Percentiles rank a stretch among this genome's conserved stretches.
Evolutionary conservation across 2,888 invertebrate species (phyloP).

Genomic region (Oeneis ivallda): DNA sequence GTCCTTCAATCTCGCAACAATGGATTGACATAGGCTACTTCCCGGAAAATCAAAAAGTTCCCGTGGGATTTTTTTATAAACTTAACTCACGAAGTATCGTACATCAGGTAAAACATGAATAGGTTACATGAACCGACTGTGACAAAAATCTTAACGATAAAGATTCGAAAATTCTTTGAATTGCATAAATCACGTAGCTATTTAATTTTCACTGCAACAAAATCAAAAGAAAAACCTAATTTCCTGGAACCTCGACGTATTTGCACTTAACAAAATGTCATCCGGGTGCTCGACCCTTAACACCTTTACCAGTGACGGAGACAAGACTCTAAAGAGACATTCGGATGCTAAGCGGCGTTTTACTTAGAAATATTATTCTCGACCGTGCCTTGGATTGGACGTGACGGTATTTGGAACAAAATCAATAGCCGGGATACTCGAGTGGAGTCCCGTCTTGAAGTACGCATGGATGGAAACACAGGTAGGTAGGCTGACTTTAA

Average conservation of each 20-base stretch:
- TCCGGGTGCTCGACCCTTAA: not conserved
- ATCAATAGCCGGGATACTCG: slow-evolving; percentile 64
- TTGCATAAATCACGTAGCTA: not conserved
- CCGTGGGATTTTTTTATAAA: too few relatives aligned
- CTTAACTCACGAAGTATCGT: too few relatives aligned
- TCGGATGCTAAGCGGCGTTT: slow-evolving; percentile 43
- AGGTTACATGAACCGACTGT: too few relatives aligned
- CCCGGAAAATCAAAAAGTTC: too few relatives aligned
- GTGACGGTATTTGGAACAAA: slow-evolving; percentile 57
- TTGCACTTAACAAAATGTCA: slow-evolving; percentile 15
- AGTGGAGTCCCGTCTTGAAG: slow-evolving; percentile 35
- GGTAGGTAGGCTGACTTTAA: not conserved
- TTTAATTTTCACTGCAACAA: not conserved
- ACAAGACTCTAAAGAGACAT: slow-evolving; percentile 39
- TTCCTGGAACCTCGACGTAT: not conserved
- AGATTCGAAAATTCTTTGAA: too few relatives aligned
- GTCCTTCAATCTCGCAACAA: too few relatives aligned
- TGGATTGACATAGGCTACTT: too few relatives aligned
- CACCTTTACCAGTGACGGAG: not conserved
- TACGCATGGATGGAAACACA: slow-evolving; percentile 12
- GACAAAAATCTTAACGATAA: too few relatives aligned
- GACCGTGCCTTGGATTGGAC: slow-evolving; percentile 44
- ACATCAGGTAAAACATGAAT: too few relatives aligned
- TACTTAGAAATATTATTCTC: slow-evolving; percentile 46
- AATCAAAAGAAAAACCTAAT: not conserved